Percentiles rank a stretch among this genome's conserved stretches.
Conservation (phyloP, 2,797 vertebrate species). For the Tolypeutes matacus region DNA sequence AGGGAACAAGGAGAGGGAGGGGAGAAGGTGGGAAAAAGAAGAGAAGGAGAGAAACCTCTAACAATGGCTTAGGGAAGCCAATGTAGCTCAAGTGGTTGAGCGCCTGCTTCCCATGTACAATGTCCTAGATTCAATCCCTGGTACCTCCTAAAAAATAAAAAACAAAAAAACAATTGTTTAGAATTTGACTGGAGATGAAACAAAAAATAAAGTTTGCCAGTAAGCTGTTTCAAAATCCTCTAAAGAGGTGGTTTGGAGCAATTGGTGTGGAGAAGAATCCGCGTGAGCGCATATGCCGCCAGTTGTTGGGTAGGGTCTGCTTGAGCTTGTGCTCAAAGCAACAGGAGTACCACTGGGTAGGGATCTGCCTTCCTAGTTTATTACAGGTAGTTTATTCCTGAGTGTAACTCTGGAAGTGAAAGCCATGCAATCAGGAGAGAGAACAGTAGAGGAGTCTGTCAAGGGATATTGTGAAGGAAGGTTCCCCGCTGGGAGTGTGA, state of each 20-base stretch:
- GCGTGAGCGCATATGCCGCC: background rate
- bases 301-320: background rate
- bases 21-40: background rate
- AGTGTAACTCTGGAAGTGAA: background rate
- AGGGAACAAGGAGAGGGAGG: background rate
- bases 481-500: conserved; percentile 44
- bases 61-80: background rate
- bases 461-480: background rate
- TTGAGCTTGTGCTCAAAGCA: background rate
- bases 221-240: conserved; percentile 30
- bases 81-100: too few relatives aligned
- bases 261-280: background rate
- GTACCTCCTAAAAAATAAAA: too few relatives aligned
- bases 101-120: too few relatives aligned
- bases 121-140: too few relatives aligned
- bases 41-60: background rate
- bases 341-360: background rate
- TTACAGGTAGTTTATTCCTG: background rate
- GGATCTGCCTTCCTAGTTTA: background rate
- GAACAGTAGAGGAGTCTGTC: background rate
- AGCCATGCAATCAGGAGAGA: background rate
- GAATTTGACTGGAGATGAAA: conserved; percentile 58
- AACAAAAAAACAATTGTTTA: background rate
- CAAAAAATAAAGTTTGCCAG: background rate
- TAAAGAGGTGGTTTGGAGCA: background rate